A percentile compares a stretch with the other conserved stretches of the same genome.
These are phyloP conservation scores for Rutpela maculata DNA, from an alignment of 2,888 invertebrate species.

Conservation along the genomic window DNA sequence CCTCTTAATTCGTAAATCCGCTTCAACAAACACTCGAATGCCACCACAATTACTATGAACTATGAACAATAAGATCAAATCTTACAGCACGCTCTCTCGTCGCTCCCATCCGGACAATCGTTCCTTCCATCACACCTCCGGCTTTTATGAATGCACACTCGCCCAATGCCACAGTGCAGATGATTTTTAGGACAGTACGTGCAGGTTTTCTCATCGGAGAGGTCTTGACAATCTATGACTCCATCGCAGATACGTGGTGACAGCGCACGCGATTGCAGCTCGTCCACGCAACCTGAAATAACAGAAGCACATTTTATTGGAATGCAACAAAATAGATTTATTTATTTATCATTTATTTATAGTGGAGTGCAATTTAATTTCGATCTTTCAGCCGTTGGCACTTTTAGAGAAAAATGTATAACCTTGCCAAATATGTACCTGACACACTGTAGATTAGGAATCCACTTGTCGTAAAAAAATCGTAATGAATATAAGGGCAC, in stretches of 20 bases:
- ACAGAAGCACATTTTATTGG: not conserved
- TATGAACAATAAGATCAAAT: conserved; percentile 25
- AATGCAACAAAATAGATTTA: too few relatives aligned
- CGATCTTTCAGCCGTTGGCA: too few relatives aligned
- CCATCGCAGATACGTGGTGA: conserved; percentile 91
- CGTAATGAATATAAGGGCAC: too few relatives aligned
- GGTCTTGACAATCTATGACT: conserved; percentile 88
- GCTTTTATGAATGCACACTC: conserved; percentile 83
- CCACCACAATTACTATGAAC: not conserved
- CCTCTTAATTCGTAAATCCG: not conserved
- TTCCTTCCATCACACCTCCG: conserved; percentile 88
- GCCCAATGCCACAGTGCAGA: conserved; percentile 87
- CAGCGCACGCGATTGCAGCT: conserved; percentile 84
- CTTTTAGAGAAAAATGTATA: too few relatives aligned
- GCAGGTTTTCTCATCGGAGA: conserved; percentile 88
- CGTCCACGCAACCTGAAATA: conserved; percentile 82
- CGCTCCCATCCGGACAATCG: conserved; percentile 91
- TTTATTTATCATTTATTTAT: too few relatives aligned
- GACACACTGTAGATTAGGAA: too few relatives aligned
- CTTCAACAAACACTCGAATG: not conserved
- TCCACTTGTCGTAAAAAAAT: too few relatives aligned
- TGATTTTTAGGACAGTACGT: conserved; percentile 84
- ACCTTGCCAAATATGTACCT: too few relatives aligned
- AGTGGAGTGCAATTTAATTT: too few relatives aligned
- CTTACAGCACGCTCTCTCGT: conserved; percentile 91